Conservation (phyloP, 2,113 vertebrate species). For the Copsychus sechellarum region DNA sequence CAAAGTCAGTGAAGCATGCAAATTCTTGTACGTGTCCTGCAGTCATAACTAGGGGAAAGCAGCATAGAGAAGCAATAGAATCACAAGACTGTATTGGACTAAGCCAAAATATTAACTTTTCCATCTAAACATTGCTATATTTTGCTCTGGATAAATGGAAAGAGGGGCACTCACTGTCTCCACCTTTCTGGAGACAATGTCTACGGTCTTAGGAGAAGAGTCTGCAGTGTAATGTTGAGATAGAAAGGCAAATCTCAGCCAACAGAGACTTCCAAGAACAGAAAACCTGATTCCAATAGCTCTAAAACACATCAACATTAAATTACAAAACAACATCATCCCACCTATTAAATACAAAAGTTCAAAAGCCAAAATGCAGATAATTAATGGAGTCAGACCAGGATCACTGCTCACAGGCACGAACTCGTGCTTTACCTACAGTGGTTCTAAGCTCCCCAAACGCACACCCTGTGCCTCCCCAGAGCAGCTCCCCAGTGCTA, state of each 20-base stretch:
- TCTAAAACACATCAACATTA: neutral
- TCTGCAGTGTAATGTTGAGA: neutral
- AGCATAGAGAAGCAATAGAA: neutral
- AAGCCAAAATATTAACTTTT: neutral
- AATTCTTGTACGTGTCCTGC: neutral
- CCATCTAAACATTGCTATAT: neutral
- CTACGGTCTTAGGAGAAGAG: neutral
- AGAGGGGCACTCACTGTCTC: neutral
- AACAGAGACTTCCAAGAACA: neutral
- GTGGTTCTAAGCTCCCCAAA: neutral
- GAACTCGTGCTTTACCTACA: neutral
- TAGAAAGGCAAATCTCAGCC: neutral
- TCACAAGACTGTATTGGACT: neutral
- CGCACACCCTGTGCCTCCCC: neutral
- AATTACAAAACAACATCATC: neutral
- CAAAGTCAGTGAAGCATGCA: constrained; percentile 67
- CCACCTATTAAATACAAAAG: neutral
- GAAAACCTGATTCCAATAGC: neutral
- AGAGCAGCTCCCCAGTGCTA: neutral
- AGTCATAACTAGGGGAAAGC: constrained; percentile 22
- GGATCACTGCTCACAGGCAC: neutral
- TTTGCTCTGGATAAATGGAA: neutral
- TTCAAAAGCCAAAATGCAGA: neutral
- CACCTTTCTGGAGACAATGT: neutral
- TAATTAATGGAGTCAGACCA: neutral